Evolutionary conservation across 2,797 vertebrate genomes (phyloP).

Genomic region (Tauraco hartlaubi): DNA sequence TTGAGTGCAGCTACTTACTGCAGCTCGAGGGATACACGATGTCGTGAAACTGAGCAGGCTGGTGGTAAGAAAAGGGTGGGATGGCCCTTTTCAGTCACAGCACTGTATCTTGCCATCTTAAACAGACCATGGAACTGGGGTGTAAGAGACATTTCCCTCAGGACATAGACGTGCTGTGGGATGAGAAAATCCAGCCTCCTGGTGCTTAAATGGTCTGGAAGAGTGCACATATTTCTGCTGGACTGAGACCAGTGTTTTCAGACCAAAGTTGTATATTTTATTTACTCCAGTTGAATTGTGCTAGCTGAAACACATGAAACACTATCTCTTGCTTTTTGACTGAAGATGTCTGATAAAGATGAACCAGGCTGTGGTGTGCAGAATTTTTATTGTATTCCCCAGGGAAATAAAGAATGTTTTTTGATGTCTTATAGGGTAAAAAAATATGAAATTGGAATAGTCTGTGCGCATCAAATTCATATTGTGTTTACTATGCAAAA

Average conservation of each 20-base stretch:
- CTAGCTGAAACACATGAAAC: neutral
- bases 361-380: fast-evolving
- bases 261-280: neutral
- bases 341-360: neutral
- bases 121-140: neutral
- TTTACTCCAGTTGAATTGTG: neutral
- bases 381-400: neutral
- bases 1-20: neutral
- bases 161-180: neutral
- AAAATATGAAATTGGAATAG: neutral
- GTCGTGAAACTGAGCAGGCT: neutral
- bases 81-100: neutral
- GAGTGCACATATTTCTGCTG: neutral
- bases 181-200: neutral
- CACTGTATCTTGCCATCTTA: neutral
- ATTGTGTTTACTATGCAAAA: neutral
- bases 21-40: neutral
- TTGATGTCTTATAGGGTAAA: neutral
- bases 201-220: neutral
- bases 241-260: neutral
- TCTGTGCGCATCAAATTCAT: neutral
- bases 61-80: neutral
- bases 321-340: neutral
- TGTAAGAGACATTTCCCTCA: neutral
- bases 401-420: neutral